These are phyloP conservation scores for Spermophilus dauricus DNA, from an alignment of 2,113 vertebrate species.

Conservation along the genomic window DNA sequence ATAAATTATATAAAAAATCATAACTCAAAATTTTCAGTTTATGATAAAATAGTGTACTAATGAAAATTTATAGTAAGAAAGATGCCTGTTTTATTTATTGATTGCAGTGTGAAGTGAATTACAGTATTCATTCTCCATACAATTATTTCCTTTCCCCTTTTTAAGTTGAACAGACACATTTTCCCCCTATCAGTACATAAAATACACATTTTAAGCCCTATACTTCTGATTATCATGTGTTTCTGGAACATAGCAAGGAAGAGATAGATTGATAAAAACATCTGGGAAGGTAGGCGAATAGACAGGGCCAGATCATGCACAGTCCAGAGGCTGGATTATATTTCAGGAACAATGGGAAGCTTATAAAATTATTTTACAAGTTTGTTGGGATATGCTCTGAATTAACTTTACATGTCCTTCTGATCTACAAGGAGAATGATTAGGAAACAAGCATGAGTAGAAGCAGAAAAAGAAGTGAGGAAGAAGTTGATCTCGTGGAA, in stretches of 20 bases:
- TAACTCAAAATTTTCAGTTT: conserved; percentile 8
- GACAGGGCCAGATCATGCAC: neutral
- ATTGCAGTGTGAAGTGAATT: neutral
- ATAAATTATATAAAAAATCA: conserved; percentile 12
- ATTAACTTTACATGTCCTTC: neutral
- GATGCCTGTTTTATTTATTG: conserved; percentile 26
- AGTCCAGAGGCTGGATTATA: neutral
- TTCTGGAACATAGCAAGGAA: neutral
- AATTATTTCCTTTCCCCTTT: conserved; percentile 17
- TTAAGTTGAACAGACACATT: neutral
- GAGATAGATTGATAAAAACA: neutral
- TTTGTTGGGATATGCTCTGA: neutral
- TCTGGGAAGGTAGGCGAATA: neutral
- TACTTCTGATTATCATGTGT: neutral
- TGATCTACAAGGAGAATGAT: neutral
- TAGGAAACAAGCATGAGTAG: neutral
- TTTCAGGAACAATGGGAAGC: neutral
- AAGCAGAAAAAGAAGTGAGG: neutral
- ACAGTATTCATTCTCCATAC: conserved; percentile 38
- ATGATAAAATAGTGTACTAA: neutral
- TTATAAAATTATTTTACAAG: neutral
- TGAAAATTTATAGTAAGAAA: conserved; percentile 7
- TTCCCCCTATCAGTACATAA: neutral
- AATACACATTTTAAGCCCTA: neutral
- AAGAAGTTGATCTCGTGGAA: neutral